Percentiles rank a stretch among this genome's conserved stretches.
phyloP scores from a whole-genome alignment of 2,888 invertebrate species.

The Brachylomia viminalis region DNA sequence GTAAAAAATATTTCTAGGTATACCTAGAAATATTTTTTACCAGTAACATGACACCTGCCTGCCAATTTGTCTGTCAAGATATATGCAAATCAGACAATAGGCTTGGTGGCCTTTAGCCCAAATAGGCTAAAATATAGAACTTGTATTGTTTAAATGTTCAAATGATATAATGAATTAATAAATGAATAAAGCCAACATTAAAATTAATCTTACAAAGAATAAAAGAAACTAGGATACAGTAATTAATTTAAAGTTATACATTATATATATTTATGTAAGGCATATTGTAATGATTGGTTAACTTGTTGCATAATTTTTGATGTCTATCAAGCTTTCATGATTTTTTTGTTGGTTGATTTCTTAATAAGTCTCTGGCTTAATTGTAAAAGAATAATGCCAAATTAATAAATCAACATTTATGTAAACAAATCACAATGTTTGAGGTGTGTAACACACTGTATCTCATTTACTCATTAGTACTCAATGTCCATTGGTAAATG shows the following conservation, averaged over 20 bases:
- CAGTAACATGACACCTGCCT: background rate
- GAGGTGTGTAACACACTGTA: background rate
- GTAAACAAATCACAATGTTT: background rate
- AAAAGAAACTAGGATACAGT: constrained; percentile 4
- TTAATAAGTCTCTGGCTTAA: background rate
- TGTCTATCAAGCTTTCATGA: background rate
- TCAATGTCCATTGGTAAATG: too few relatives aligned
- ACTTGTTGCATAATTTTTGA: background rate
- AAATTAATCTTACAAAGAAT: background rate
- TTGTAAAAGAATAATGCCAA: background rate
- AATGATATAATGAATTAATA: background rate
- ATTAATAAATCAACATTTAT: background rate
- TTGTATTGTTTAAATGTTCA: background rate
- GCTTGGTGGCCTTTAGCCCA: background rate
- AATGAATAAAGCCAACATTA: background rate
- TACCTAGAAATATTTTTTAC: background rate
- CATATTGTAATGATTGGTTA: background rate
- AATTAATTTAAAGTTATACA: background rate
- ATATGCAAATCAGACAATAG: too few relatives aligned
- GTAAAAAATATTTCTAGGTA: too few relatives aligned
- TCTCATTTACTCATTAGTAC: too few relatives aligned
- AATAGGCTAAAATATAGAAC: background rate
- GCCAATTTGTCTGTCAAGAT: background rate
- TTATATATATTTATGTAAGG: background rate
- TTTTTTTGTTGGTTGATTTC: background rate